Evolutionary conservation across 2,797 vertebrate genomes (phyloP), one percentile per base, ranked within the genome.

Genomic region (Lithobates sylvaticus): DNA sequence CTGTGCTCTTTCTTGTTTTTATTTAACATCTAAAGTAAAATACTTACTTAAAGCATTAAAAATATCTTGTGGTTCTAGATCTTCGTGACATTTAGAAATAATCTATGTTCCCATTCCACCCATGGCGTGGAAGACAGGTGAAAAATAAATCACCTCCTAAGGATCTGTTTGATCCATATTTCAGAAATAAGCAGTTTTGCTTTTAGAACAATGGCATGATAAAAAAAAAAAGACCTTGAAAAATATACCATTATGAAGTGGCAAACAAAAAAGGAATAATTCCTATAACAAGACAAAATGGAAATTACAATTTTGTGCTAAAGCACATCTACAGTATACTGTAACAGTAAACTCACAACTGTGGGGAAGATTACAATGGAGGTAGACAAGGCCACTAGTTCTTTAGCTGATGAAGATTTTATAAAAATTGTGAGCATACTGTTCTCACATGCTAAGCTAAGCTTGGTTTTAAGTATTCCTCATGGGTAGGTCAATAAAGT

Each of bases 1-100:
- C 64, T 18, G 27, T 44, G 72, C 21, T 34, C 36, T 80, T 74
- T 85, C 27, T 86, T 68, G 3, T 42, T 76, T 81, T 39, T 58
- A 69, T 9, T 85, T 73, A 78, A n/a, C 39, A 74, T 72, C 29
- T 71, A 34, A 44, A 18, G 29, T 70, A 26, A 81, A 86, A 81
- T 81, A 86, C 23, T 69, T 6, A 76, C 54, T 61, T 84, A 10
- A 86, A 86, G 64, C 13, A 18, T 75, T 74, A 54, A 44, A 29
- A 47, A 54, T 50, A 85, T 32, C 50, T 29, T 44, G 76, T 29
- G 54, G 32, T 50, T 86, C 18, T 68, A 69, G 47, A 29, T 32
- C 78, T 58, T 68, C 42, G 68, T 68, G 3, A 67, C 64, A 67
- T 78, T 78, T 67, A 44, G n/a, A 72, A 71, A 23, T 39, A 39